These are phyloP conservation scores for Acheta domesticus DNA, from an alignment of 2,888 invertebrate species.

Conservation along the genomic window DNA sequence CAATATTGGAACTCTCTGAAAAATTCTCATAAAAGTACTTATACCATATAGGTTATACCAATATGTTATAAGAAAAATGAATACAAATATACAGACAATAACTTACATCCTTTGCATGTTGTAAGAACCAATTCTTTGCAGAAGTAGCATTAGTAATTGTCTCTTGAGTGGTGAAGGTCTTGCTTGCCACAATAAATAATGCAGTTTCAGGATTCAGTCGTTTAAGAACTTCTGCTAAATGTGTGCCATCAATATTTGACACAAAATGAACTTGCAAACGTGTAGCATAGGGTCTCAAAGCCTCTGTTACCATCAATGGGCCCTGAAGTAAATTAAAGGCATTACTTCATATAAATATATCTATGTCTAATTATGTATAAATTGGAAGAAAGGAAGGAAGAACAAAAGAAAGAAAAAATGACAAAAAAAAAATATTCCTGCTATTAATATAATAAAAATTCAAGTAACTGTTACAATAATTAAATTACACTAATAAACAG, in stretches of 20 bases:
- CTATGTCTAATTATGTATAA: not conserved
- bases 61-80: no score
- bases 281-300: constrained; percentile 83
- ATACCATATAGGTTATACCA: no score
- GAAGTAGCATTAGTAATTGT: constrained; percentile 98
- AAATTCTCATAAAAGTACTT: no score
- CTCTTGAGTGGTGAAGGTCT: constrained; percentile 98
- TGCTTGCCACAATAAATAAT: constrained; percentile 97
- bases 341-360: not conserved
- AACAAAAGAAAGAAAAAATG: no score
- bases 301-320: constrained; percentile 98
- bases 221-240: constrained; percentile 89
- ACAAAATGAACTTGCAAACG: constrained; percentile 92
- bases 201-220: constrained; percentile 88
- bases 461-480: no score
- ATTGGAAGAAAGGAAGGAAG: not conserved
- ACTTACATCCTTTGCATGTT: constrained; percentile 78
- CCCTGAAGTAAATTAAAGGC: constrained; percentile 56
- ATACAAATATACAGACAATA: no score
- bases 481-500: no score
- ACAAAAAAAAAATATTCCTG: no score
- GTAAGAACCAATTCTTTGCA: constrained; percentile 94
- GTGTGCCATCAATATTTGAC: constrained; percentile 99
- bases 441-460: no score
- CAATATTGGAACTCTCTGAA: no score